Evolutionary conservation across 2,888 invertebrate species (phyloP), one percentile per base, ranked within the genome.

Genomic region (Drosophila kambysellisi): DNA sequence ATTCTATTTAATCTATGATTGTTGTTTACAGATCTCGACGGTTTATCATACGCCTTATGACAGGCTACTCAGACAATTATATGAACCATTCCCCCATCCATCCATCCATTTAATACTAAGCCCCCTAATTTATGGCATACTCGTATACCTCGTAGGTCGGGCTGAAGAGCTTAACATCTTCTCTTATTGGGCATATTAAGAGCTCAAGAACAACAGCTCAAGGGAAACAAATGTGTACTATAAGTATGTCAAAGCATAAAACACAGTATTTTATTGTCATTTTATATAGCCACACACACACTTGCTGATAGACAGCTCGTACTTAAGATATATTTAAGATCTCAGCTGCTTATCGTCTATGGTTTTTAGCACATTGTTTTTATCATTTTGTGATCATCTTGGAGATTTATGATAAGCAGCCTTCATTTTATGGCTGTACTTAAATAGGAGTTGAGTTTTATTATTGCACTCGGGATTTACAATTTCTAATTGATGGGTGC

Each of bases 1-100:
- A 81, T 76, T 79, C 70, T 79, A 81, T 70, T 74, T 81, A 73
- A 80, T 70, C 76, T 62, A 37, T 56, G 70, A 70, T 78, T 73
- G 48, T 53, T 67, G 66, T 75, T 74, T 74, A 62, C 66, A 70
- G 71, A 74, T 80, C 83, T 74, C 60, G 37, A 20, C 53, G 60
- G 69, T 70, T 79, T 82, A 81, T 84, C 72, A 54, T 81, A 63
- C 20, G 43, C 60, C 74, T 74, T 78, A 80, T 76, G 79, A 63
- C 66, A 67, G 52, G 12, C 53, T 48, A 39, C 50, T 68, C 62
- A 60, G 32, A 60, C 69, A 50, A 81, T 46, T 25, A 46, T 46
- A 25, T 4, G 12, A 46, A 46, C 8, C 46, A 20, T 46, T 70
- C 35, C 37, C 35, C 59, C 25, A 25, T 25, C 32, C 15, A 25